Conservation (phyloP, 1,140 invertebrate genomes). For the Bombyx mandarina region DNA sequence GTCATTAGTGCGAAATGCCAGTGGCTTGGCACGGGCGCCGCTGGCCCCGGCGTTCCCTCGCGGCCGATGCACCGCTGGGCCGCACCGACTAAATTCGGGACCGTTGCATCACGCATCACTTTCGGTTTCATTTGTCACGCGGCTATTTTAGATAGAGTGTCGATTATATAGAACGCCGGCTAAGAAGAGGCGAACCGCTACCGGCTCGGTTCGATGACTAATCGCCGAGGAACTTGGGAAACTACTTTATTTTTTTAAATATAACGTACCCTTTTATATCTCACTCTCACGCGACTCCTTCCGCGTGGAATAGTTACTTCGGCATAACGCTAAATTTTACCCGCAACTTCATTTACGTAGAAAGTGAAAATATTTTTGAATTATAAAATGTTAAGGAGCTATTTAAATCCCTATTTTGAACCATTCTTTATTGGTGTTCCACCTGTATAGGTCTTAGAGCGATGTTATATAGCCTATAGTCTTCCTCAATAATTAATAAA, state of each 20-base stretch:
- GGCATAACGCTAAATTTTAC: too few species aligned
- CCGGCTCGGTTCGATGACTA: conserved; percentile 33
- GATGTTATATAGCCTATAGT: too few species aligned
- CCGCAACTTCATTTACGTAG: too few species aligned
- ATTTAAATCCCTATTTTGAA: too few species aligned
- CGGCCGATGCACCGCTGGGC: conserved; percentile 57
- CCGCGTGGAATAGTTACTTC: too few species aligned
- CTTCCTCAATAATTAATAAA: too few species aligned
- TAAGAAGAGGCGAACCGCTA: conserved; percentile 31
- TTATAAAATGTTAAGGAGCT: too few species aligned
- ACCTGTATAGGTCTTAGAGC: too few species aligned
- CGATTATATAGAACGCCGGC: conserved; percentile 62
- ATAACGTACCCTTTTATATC: conserved; percentile 41
- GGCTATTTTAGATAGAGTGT: conserved; percentile 63
- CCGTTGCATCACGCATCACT: conserved; percentile 65
- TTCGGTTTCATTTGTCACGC: conserved; percentile 64
- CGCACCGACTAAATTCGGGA: conserved; percentile 59
- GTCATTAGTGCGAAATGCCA: conserved; percentile 69
- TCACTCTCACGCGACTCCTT: conserved; percentile 20
- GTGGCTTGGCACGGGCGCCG: conserved; percentile 51
- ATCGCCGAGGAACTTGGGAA: conserved; percentile 40
- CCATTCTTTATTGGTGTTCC: too few species aligned
- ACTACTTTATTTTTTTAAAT: conserved; percentile 42
- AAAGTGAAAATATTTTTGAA: too few species aligned
- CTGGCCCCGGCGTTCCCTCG: conserved; percentile 40